Evolutionary conservation across 2,113 vertebrate species (phyloP), one percentile per base, ranked within the genome.

Genomic region (Cryptomyrus ogoouensis): DNA sequence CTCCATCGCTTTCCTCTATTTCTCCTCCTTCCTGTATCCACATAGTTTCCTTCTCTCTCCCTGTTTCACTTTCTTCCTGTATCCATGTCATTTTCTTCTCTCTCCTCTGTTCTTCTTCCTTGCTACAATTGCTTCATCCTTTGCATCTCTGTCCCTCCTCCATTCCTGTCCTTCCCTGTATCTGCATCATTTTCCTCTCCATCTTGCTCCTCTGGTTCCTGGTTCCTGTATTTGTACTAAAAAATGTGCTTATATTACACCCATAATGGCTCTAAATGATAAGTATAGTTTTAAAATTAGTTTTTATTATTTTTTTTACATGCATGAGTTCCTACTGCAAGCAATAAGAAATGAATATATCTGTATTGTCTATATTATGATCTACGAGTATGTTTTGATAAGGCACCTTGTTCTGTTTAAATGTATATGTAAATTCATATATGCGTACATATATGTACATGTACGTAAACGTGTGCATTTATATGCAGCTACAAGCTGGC

Each of bases 281-380:
- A 88, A 96, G 95, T 96, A 95, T 92, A 96, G 93, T 94, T 95
- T 94, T 95, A 92, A 93, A 95, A 90, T 94, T 94, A 94, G 91
- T 90, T 91, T 94, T 94, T 70, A 70, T 70, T 70, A 88, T 89
- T 93, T 93, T 80, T 89, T 84, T 52, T 89, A 93, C 93, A 92
- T 94, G 95, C 96, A 96, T 96, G 93, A 93, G 92, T 93, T 94
- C 93, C 93, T 93, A 94, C 93, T 90, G 93, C 94, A 93, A 96
- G 95, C 95, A 96, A 94, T 96, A 95, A 96, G 93, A 93, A 90
- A 91, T 90, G 90, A 91, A 92, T 92, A 91, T 91, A 91, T 93
- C 85, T 88, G 91, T 91, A 66, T 89, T 87, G 88, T 92, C 89
- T 90, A 91, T 89, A 87, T 80, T 89, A 77, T 89, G 90, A 93